Conservation (phyloP, 1,140 invertebrate species). For the Cherax quadricarinatus region DNA sequence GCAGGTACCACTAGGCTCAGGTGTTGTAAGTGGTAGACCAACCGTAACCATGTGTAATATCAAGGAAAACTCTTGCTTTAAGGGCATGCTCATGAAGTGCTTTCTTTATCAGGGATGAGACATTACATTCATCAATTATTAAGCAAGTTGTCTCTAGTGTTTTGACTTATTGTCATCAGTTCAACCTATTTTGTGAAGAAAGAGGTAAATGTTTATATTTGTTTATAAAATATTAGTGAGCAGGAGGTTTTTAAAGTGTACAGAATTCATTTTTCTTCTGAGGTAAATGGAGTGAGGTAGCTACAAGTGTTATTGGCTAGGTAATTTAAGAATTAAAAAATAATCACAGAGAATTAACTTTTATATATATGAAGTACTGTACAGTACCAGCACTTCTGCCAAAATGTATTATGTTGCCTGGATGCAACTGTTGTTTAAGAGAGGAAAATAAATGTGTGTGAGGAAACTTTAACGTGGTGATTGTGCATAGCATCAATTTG, state of each 20-base stretch:
- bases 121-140: neutral
- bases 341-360: no score
- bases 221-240: no score
- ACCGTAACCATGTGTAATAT: neutral
- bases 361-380: no score
- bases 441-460: no score
- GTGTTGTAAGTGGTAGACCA: constrained; percentile 6
- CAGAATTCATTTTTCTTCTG: no score
- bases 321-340: neutral
- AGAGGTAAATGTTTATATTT: neutral
- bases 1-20: neutral
- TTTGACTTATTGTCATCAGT: neutral
- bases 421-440: no score
- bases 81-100: neutral
- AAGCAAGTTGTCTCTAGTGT: neutral
- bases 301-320: neutral
- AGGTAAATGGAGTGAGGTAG: neutral
- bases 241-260: no score
- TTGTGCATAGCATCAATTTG: no score
- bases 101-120: neutral
- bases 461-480: no score
- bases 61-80: neutral
- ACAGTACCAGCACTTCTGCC: no score
- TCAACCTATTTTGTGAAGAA: neutral
- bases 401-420: no score